Conservation (phyloP, 1,140 invertebrate species). For the Heliconius melpomene region DNA sequence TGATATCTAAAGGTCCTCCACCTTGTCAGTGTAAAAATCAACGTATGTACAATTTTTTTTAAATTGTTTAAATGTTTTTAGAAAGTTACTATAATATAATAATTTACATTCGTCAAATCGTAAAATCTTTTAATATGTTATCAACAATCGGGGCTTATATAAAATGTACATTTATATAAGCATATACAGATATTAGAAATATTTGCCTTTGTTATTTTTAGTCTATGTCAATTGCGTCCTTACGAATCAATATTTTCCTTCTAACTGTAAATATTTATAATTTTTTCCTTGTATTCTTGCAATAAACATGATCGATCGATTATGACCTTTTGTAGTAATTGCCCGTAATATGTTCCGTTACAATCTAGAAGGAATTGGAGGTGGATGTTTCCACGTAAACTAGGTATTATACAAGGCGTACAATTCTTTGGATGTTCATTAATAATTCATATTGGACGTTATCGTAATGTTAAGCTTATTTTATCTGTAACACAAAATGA, state of each 20-base stretch:
- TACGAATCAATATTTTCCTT: conserved; percentile 21
- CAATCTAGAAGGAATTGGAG: conserved; percentile 25
- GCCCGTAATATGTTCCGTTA: conserved; percentile 20
- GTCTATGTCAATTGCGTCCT: conserved; percentile 11
- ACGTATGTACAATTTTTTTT: conserved; percentile 20
- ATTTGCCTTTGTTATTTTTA: neutral
- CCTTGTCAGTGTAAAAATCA: conserved; percentile 59
- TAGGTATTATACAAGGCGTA: conserved; percentile 5
- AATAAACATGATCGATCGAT: conserved; percentile 17
- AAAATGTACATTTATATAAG: neutral
- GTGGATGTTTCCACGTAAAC: conserved; percentile 19
- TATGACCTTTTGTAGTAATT: conserved; percentile 12
- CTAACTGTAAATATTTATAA: conserved; percentile 25
- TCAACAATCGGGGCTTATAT: neutral
- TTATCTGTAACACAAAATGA: neutral
- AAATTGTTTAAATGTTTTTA: neutral
- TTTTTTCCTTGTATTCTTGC: conserved; percentile 30
- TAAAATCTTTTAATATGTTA: neutral
- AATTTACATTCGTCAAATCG: too few species aligned
- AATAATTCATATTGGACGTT: conserved; percentile 21
- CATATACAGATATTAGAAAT: neutral
- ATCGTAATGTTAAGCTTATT: neutral
- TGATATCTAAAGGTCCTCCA: conserved; percentile 51
- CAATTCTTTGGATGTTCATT: conserved; percentile 25
- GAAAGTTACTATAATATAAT: too few species aligned